Evolutionary conservation across 2,888 invertebrate species (phyloP).

Genomic region (Noctua janthina): DNA sequence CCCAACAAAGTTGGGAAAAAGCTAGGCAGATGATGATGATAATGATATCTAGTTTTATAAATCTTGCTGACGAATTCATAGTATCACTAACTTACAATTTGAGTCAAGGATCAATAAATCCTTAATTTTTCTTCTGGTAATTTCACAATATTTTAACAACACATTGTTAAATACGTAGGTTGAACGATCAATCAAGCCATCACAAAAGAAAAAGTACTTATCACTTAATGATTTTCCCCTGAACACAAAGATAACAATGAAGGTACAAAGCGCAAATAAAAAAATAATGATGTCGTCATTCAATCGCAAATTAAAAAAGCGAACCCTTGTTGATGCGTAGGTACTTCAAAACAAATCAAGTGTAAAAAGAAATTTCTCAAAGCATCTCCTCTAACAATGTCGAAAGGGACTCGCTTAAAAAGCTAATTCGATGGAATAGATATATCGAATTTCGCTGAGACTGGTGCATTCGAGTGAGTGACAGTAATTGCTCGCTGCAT

Average conservation of each 20-base stretch:
- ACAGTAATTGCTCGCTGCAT: constrained; percentile 79
- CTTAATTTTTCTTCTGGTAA: background rate
- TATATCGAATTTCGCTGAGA: constrained; percentile 65
- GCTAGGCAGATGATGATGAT: no score
- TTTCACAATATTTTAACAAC: background rate
- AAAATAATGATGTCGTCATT: constrained; percentile 56
- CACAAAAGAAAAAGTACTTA: constrained; percentile 38
- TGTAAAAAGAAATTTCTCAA: constrained; percentile 41
- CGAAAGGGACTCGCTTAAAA: constrained; percentile 44
- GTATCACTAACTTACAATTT: background rate
- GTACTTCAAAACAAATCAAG: constrained; percentile 49
- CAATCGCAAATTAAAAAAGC: constrained; percentile 54
- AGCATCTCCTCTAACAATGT: constrained; percentile 34
- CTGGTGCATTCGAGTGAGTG: constrained; percentile 70
- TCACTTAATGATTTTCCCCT: constrained; percentile 35
- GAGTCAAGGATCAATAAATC: background rate
- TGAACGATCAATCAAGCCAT: constrained; percentile 16
- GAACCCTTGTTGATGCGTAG: constrained; percentile 38
- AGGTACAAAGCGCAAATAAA: constrained; percentile 28
- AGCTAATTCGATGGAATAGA: constrained; percentile 65
- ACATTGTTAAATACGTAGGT: background rate
- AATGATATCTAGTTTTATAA: background rate
- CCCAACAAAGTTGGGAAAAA: no score
- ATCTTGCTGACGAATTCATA: background rate
- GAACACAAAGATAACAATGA: constrained; percentile 30